Conservation (phyloP, 2,888 invertebrate genomes). For the Teleogryllus oceanicus region DNA sequence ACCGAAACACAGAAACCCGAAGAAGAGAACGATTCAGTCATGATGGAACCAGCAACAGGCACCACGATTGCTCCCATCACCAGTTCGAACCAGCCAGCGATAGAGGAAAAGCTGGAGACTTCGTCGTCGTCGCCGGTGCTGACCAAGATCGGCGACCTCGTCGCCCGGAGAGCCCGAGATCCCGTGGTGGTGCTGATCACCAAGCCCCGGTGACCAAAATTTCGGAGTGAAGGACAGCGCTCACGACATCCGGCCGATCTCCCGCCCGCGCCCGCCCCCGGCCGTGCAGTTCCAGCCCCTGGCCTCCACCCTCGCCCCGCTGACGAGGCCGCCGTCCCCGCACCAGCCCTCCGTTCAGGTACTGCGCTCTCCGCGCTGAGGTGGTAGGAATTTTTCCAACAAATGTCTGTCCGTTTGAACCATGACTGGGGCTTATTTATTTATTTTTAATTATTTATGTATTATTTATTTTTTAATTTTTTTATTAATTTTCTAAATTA, state of each 20-base stretch:
- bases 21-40: neutral
- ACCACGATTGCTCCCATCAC: neutral
- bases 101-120: neutral
- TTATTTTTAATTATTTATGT: too few relatives aligned
- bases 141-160: neutral
- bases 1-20: neutral
- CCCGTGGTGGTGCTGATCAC: neutral
- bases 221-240: neutral
- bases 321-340: constrained; percentile 56
- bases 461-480: too few relatives aligned
- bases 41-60: neutral
- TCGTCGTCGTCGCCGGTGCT: neutral
- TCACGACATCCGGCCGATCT: neutral
- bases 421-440: too few relatives aligned
- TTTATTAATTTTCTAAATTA: too few relatives aligned
- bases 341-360: constrained; percentile 66
- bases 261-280: neutral
- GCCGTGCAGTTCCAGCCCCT: constrained; percentile 6
- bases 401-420: too few relatives aligned
- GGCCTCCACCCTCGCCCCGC: constrained; percentile 39
- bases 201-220: neutral
- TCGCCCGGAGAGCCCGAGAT: neutral
- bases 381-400: constrained; percentile 40
- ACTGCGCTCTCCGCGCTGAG: constrained; percentile 66
- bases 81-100: neutral